Base-by-base conservation (phyloP, 37 sponge, comb jelly and placozoan genomes). In the Beroe ovata region DNA sequence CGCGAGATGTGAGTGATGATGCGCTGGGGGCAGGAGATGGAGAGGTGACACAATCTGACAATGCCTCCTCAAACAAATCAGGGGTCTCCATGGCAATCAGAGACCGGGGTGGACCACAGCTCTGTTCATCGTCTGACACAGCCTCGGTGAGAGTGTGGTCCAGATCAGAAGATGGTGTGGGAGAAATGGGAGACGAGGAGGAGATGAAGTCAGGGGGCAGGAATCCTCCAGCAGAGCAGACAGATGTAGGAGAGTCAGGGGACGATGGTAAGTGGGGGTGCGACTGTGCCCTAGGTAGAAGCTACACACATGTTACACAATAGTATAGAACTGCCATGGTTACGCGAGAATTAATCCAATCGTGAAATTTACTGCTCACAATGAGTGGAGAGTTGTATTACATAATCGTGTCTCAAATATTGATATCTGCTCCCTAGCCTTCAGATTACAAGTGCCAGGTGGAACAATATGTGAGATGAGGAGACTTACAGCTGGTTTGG, bases 11-110 rank as follows among this genome's bases (percentile, higher is more conserved):
- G 6, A 23, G 8, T 16, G 4, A 6, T 1, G 3, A 8, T 34
- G 34, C 69, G 3, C 16, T 29, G 36, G 69, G 34, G 14, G 69
- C 36, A 37, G 84, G 84, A 39, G 47, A 11, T 1, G 84, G 84
- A 36, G 84, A 77, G 39, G 26, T 39, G 28, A 19, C 26, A 19
- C 38, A 11, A 2, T 39, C 54, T 6, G 42, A 42, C 25, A 69
- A 29, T 34, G 20, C 35, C 33, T 42, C 84, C 54, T 77, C 84
- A 19, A 77, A 77, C 54, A 77, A 25, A 19, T 77, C 84, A 21
- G 84, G 84, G 41, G 84, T 77, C 14, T 66, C 69, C 69, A 66
- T 66, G 84, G 41, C 38, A 54, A 77, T 30, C 28, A 77, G 54
- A 36, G 47, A 33, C 11, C 54, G 54, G 54, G 54, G 54, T 11